Conservation (phyloP, 2,797 vertebrate species). For the Aplochiton taeniatus region DNA sequence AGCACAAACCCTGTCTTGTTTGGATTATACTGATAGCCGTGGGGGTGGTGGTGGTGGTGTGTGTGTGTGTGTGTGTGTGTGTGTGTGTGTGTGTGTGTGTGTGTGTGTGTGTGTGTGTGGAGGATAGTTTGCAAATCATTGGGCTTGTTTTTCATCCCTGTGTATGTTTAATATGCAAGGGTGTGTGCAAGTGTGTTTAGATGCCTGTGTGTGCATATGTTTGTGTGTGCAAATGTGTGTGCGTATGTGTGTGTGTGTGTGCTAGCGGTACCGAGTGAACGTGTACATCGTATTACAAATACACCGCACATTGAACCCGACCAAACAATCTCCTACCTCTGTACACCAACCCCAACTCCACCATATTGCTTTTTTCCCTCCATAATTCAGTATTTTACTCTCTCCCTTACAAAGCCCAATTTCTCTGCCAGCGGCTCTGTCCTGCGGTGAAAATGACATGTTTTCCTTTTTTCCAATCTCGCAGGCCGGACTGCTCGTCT, state of each 20-base stretch:
- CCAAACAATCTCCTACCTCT: neutral
- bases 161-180: too few species aligned
- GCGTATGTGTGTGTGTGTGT: neutral
- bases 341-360: neutral
- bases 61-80: neutral
- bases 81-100: neutral
- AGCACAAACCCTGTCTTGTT: neutral
- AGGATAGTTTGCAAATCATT: too few species aligned
- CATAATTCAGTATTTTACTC: neutral
- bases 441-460: conserved; percentile 6
- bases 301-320: neutral
- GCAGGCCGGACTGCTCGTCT: neutral
- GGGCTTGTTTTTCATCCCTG: too few species aligned
- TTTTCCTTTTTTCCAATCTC: conserved; percentile 5
- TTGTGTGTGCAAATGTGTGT: too few species aligned
- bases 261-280: too few species aligned
- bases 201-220: neutral
- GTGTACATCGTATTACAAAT: neutral
- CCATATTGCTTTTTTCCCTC: neutral
- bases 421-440: neutral
- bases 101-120: neutral
- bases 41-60: neutral
- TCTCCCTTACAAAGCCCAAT: neutral
- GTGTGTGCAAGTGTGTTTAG: neutral
- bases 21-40: neutral